Evolutionary conservation across 2,888 invertebrate species (phyloP).

Genomic region (Drosophila pseudotakahashii): DNA sequence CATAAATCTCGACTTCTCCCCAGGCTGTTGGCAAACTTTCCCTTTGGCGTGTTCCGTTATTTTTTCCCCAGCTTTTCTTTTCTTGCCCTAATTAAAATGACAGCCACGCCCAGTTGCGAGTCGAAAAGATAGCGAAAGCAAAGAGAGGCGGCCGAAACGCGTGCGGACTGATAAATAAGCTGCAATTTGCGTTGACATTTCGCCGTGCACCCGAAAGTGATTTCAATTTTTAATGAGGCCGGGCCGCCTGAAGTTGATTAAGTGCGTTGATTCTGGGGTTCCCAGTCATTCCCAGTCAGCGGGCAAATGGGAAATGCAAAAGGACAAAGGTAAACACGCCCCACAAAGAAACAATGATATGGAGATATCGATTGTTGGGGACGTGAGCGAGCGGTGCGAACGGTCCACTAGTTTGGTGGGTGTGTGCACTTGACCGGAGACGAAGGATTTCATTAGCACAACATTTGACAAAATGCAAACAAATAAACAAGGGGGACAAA

Average conservation of each 20-base stretch:
- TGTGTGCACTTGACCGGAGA: slow-evolving; percentile 73
- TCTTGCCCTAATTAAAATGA: slow-evolving; percentile 64
- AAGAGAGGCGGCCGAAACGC: slow-evolving; percentile 33
- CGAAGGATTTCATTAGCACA: slow-evolving; percentile 79
- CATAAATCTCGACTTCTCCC: slow-evolving; percentile 30
- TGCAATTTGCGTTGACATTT: slow-evolving; percentile 81
- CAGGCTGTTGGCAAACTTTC: slow-evolving; percentile 14
- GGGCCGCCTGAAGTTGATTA: slow-evolving; percentile 65
- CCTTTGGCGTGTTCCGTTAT: neutral
- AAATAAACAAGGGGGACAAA: slow-evolving; percentile 57
- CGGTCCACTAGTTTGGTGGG: slow-evolving; percentile 27
- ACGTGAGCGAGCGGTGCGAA: slow-evolving; percentile 17
- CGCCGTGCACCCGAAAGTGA: slow-evolving; percentile 65
- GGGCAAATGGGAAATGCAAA: slow-evolving; percentile 36
- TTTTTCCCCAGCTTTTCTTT: slow-evolving; percentile 26
- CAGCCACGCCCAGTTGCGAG: slow-evolving; percentile 44
- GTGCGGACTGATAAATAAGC: slow-evolving; percentile 74
- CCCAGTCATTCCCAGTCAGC: too few species aligned
- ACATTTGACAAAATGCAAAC: slow-evolving; percentile 74
- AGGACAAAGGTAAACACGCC: slow-evolving; percentile 59
- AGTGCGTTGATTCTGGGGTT: slow-evolving; percentile 61
- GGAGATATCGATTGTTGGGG: slow-evolving; percentile 63
- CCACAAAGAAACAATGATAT: slow-evolving; percentile 10
- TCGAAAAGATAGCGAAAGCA: slow-evolving; percentile 14
- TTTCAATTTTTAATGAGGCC: slow-evolving; percentile 81